Conservation (phyloP, 2,113 vertebrate genomes). For the Cololabis saira region DNA sequence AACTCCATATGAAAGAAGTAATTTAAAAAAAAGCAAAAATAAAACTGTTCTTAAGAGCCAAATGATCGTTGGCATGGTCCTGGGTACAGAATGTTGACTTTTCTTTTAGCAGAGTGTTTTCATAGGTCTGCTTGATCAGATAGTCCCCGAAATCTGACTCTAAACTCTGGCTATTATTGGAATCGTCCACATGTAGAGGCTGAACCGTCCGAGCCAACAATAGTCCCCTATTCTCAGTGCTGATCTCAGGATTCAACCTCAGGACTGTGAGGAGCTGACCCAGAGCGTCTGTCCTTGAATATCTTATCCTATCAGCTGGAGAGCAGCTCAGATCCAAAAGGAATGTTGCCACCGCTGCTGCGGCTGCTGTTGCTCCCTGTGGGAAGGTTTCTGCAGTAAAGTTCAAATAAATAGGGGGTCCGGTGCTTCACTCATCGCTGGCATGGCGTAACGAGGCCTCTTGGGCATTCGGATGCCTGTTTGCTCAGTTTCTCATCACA, state of each 20-base stretch:
- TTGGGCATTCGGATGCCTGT: constrained; percentile 34
- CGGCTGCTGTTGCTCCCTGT: constrained; percentile 42
- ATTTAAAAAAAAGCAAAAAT: neutral
- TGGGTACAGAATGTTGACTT: constrained; percentile 54
- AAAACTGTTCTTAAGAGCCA: constrained; percentile 23
- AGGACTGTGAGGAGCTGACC: constrained; percentile 42
- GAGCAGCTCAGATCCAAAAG: constrained; percentile 36
- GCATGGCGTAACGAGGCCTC: constrained; percentile 35
- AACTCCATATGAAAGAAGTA: neutral
- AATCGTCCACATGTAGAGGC: constrained; percentile 58
- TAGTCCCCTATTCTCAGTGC: constrained; percentile 49
- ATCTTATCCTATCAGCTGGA: constrained; percentile 65
- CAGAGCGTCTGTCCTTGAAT: constrained; percentile 41
- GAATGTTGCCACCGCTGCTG: constrained; percentile 45
- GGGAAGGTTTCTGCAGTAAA: constrained; percentile 45
- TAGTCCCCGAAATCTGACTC: constrained; percentile 76
- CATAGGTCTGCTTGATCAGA: constrained; percentile 71
- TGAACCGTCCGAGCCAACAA: constrained; percentile 69
- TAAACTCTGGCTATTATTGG: constrained; percentile 58
- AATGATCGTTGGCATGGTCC: constrained; percentile 56
- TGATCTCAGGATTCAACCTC: constrained; percentile 59
- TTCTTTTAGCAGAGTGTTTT: constrained; percentile 70
- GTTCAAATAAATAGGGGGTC: constrained; percentile 68
- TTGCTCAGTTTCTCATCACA: constrained; percentile 63
- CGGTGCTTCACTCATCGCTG: constrained; percentile 67